Conservation (phyloP, 2,797 vertebrate species). For the Florisuga fusca region DNA sequence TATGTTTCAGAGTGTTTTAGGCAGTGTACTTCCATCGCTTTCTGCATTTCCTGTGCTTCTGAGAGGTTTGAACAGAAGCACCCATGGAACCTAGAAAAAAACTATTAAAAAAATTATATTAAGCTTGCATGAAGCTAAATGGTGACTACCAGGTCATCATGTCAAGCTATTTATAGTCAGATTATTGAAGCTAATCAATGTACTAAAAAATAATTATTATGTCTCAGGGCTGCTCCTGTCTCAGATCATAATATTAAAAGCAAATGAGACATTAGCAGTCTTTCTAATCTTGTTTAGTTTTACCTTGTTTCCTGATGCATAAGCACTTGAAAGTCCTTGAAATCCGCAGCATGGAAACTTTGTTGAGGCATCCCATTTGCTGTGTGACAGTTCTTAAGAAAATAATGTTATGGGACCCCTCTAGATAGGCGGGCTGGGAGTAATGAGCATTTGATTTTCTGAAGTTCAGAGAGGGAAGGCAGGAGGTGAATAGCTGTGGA, state of each 20-base stretch:
- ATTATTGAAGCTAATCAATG: not conserved
- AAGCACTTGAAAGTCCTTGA: not conserved
- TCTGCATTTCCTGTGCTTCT: not conserved
- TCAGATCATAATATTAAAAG: not conserved
- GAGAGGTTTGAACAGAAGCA: not conserved
- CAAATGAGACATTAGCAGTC: not conserved
- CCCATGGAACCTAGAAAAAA: not conserved
- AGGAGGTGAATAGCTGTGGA: not conserved
- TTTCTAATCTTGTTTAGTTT: not conserved
- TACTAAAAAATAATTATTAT: not conserved
- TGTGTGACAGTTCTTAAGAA: not conserved
- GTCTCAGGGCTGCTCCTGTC: not conserved
- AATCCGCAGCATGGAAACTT: not conserved
- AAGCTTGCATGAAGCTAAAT: not conserved
- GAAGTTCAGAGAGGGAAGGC: not conserved
- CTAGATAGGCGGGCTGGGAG: constrained; percentile 2
- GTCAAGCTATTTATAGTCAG: not conserved
- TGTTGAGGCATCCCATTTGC: not conserved
- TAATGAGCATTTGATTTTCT: not conserved
- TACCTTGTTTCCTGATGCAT: not conserved
- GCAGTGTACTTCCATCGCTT: not conserved
- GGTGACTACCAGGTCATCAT: not conserved
- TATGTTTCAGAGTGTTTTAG: not conserved
- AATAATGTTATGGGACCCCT: not conserved
- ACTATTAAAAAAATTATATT: not conserved